These are phyloP conservation scores for Leptonema lineaticorne DNA, from an alignment of 1,140 invertebrate genomes.

Conservation along the genomic window DNA sequence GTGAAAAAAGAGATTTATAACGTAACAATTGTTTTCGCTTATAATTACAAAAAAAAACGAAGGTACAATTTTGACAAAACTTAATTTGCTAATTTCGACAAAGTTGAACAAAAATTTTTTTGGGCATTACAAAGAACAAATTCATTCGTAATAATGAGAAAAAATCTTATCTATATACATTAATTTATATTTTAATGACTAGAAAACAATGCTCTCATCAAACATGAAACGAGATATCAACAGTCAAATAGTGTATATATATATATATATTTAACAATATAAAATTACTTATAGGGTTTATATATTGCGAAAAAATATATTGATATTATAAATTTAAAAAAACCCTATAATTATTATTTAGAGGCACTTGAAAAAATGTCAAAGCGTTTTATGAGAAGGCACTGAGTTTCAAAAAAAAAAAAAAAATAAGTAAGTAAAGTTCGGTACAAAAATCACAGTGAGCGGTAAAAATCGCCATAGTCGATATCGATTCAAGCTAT, in stretches of 20 bases:
- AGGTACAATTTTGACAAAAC: neutral
- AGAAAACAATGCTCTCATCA: conserved; percentile 36
- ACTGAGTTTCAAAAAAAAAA: neutral
- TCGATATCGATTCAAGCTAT: neutral
- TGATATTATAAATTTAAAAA: too few species aligned
- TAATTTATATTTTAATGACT: conserved; percentile 40
- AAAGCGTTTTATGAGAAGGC: too few species aligned
- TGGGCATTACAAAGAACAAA: neutral
- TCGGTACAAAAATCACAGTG: neutral
- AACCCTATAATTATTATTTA: too few species aligned
- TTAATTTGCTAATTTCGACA: neutral
- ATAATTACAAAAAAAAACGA: neutral
- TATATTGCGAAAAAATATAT: too few species aligned
- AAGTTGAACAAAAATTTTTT: neutral
- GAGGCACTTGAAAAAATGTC: too few species aligned
- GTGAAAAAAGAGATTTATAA: neutral
- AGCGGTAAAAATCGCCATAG: too few species aligned
- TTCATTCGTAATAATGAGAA: neutral
- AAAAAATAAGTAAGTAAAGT: too few species aligned
- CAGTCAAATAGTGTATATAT: neutral
- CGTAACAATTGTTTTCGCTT: neutral
- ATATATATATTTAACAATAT: too few species aligned
- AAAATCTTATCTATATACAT: conserved; percentile 32
- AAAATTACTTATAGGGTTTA: too few species aligned
- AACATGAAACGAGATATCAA: neutral